phyloP scores from a whole-genome alignment of 53 echinoderm and acorn worm species.

The Astropecten irregularis region DNA sequence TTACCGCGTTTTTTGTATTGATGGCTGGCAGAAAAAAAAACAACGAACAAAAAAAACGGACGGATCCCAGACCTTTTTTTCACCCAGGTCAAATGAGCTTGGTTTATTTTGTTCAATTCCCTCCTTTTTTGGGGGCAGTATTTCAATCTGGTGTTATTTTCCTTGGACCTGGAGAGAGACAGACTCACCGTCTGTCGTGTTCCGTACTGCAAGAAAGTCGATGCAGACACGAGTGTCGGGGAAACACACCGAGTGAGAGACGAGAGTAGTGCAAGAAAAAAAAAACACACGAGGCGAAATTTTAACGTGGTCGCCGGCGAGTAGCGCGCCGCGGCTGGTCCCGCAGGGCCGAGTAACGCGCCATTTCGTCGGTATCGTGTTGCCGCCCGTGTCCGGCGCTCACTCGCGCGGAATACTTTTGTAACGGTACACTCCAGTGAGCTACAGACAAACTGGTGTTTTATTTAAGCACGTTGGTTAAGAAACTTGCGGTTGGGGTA shows the following conservation, averaged over 20 bases:
- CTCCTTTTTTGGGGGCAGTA: slow-evolving; percentile 17
- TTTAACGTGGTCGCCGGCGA: background rate
- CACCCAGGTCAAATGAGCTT: too few relatives aligned
- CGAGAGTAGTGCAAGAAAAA: too few relatives aligned
- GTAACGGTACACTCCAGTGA: slow-evolving; percentile 48
- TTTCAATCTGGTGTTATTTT: slow-evolving; percentile 53
- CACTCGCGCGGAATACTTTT: slow-evolving; percentile 53
- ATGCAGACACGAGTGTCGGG: too few relatives aligned
- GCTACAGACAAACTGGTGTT: slow-evolving; percentile 42
- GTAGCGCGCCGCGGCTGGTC: slow-evolving; percentile 34
- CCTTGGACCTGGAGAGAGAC: slow-evolving; percentile 36
- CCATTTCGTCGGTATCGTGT: slow-evolving; percentile 41
- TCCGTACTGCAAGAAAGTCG: slow-evolving; percentile 6
- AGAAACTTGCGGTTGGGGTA: slow-evolving; percentile 28
- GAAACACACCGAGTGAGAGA: background rate
- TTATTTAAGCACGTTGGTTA: slow-evolving; percentile 51
- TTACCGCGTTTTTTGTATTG: too few relatives aligned
- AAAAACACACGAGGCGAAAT: background rate
- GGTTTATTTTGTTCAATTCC: background rate
- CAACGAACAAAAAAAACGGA: too few relatives aligned
- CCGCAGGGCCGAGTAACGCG: slow-evolving; percentile 44
- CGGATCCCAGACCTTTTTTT: too few relatives aligned
- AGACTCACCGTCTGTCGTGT: slow-evolving; percentile 31
- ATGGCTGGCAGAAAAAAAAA: too few relatives aligned
- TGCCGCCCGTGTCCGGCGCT: slow-evolving; percentile 39